phyloP scores from a whole-genome alignment of 2,888 invertebrate genomes.

The Zygothrica quintamaculata region DNA sequence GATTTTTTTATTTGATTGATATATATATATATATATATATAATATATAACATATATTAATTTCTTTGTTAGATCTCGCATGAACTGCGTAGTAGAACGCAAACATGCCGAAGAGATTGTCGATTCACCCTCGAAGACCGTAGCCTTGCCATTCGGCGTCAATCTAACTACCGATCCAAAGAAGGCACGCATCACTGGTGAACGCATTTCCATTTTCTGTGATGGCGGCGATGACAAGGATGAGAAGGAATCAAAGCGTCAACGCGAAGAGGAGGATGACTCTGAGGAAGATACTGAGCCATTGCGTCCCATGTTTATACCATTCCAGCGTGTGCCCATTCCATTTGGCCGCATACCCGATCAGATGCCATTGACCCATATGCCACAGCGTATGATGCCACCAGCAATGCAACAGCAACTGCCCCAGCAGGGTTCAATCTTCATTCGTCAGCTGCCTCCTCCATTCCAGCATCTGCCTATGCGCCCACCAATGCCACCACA shows the following conservation, averaged over 20 bases:
- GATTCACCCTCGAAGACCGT: slow-evolving; percentile 89
- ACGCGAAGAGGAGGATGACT: slow-evolving; percentile 80
- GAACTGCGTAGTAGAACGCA: slow-evolving; percentile 95
- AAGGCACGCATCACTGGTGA: slow-evolving; percentile 91
- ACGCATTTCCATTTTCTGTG: slow-evolving; percentile 94
- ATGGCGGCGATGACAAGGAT: slow-evolving; percentile 87
- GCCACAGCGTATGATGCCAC: slow-evolving; percentile 83
- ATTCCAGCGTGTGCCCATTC: slow-evolving; percentile 85
- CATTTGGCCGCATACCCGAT: slow-evolving; percentile 85
- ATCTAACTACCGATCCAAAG: slow-evolving; percentile 89
- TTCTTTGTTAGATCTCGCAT: slow-evolving; percentile 88
- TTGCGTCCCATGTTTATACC: slow-evolving; percentile 84
- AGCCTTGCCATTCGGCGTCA: slow-evolving; percentile 88
- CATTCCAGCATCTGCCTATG: slow-evolving; percentile 84
- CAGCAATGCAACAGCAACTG: slow-evolving; percentile 78
- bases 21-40: no score
- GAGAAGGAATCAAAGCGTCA: slow-evolving; percentile 70
- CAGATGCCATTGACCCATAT: slow-evolving; percentile 86
- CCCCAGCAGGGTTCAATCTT: slow-evolving; percentile 78
- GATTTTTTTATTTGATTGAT: no score
- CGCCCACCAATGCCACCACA: slow-evolving; percentile 84
- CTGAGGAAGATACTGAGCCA: slow-evolving; percentile 82
- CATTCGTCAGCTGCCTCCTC: slow-evolving; percentile 82
- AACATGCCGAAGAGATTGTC: slow-evolving; percentile 92
- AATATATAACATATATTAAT: not conserved